A percentile compares a stretch with the other conserved stretches of the same genome.
Conservation (phyloP, 2,888 invertebrate genomes). For the Lissonota sp. region DNA sequence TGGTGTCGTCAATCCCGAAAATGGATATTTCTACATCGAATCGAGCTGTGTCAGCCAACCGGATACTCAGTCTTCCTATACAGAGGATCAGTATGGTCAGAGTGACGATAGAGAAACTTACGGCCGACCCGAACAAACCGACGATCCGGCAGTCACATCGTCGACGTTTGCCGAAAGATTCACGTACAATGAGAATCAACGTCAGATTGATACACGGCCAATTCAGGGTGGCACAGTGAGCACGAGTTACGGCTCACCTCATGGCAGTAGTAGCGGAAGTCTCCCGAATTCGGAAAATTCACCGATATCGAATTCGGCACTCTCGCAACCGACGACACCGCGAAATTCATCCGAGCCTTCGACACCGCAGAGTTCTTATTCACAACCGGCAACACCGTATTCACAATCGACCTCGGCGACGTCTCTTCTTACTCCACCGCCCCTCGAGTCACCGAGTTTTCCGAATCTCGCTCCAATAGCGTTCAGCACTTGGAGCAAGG, state of each 20-base stretch:
- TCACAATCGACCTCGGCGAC: constrained; percentile 72
- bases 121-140: constrained; percentile 79
- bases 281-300: constrained; percentile 85
- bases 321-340: constrained; percentile 80
- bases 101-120: constrained; percentile 76
- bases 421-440: constrained; percentile 67
- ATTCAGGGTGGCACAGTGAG: constrained; percentile 94
- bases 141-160: constrained; percentile 88
- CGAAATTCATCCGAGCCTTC: constrained; percentile 80
- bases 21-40: too few relatives aligned
- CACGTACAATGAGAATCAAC: constrained; percentile 69
- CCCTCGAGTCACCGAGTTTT: constrained; percentile 58
- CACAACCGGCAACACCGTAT: constrained; percentile 81
- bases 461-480: constrained; percentile 23
- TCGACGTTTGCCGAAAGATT: constrained; percentile 88
- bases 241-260: constrained; percentile 91
- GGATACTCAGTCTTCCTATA: constrained; percentile 76
- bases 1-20: too few relatives aligned
- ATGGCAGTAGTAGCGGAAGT: constrained; percentile 84
- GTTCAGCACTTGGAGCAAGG: constrained; percentile 42
- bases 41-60: constrained; percentile 70
- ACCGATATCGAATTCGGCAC: constrained; percentile 75
- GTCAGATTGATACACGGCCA: constrained; percentile 88
- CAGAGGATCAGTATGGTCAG: constrained; percentile 79
- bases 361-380: constrained; percentile 79